Conservation (phyloP, 2,113 vertebrate genomes). For the Hyla sarda region DNA sequence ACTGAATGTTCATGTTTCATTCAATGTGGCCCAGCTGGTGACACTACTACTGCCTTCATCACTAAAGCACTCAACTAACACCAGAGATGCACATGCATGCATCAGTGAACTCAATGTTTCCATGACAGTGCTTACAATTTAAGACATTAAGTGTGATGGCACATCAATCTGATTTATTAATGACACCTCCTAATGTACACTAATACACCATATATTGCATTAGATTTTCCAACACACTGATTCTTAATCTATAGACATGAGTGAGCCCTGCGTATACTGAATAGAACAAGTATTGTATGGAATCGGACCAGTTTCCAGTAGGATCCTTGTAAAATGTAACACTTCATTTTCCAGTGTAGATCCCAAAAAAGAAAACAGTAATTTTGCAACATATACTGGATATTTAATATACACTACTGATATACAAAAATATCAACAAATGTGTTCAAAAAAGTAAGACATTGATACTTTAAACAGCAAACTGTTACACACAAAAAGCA, state of each 20-base stretch:
- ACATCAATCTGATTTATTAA: background rate
- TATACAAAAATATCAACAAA: background rate
- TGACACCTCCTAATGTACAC: background rate
- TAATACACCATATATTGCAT: background rate
- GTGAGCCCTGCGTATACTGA: too few species aligned
- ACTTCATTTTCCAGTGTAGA: background rate
- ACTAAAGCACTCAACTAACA: background rate
- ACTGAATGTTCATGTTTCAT: slow-evolving; percentile 20
- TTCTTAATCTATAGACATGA: too few species aligned
- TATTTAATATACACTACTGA: background rate
- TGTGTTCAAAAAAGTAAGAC: background rate
- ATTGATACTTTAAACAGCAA: background rate
- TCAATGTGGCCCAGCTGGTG: slow-evolving; percentile 33
- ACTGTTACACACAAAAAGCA: background rate
- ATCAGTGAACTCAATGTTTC: background rate
- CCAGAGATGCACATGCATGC: slow-evolving; percentile 4
- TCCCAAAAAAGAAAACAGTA: background rate
- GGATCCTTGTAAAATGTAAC: too few species aligned
- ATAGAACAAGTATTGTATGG: background rate
- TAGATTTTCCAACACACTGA: too few species aligned
- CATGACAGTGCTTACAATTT: background rate
- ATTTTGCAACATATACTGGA: background rate
- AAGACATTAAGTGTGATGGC: background rate
- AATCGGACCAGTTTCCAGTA: background rate
- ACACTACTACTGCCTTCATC: background rate